Conservation (phyloP, 2,888 invertebrate species). For the Troides aeacus region DNA sequence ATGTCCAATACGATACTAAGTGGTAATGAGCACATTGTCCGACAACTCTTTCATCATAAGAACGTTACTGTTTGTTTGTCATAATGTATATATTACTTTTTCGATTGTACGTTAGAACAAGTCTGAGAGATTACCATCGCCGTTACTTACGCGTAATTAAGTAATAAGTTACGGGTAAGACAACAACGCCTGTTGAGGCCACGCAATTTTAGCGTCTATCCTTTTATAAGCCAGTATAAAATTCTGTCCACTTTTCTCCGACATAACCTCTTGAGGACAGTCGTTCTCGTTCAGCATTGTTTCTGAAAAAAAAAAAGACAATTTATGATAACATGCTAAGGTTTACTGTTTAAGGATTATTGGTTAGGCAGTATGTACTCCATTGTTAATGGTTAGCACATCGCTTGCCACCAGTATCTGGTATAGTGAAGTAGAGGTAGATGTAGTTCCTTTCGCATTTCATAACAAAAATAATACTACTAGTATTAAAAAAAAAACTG, state of each 20-base stretch:
- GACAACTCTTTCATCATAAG: slow-evolving; percentile 28
- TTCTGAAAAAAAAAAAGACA: slow-evolving; percentile 81
- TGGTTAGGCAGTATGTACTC: too few relatives aligned
- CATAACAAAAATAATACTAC: too few relatives aligned
- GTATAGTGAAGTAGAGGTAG: too few relatives aligned
- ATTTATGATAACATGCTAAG: neutral
- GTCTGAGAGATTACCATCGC: slow-evolving; percentile 40
- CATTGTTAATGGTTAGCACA: too few relatives aligned
- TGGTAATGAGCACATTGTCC: slow-evolving; percentile 49
- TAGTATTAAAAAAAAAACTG: too few relatives aligned
- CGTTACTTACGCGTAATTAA: slow-evolving; percentile 31
- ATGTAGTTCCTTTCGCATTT: too few relatives aligned
- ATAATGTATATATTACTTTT: slow-evolving; percentile 20
- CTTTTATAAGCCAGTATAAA: slow-evolving; percentile 97
- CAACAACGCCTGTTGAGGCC: slow-evolving; percentile 85
- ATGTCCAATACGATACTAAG: slow-evolving; percentile 38
- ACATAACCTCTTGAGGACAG: slow-evolving; percentile 93
- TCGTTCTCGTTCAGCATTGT: slow-evolving; percentile 92
- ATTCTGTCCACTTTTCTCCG: slow-evolving; percentile 86
- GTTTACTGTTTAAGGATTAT: too few relatives aligned
- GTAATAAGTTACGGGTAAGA: slow-evolving; percentile 60
- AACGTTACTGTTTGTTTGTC: slow-evolving; percentile 19
- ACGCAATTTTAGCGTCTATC: slow-evolving; percentile 97
- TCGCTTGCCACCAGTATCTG: too few relatives aligned
- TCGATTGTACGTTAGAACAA: slow-evolving; percentile 30